Base-by-base conservation (phyloP, 2,797 vertebrate species). In the Ptychadena robeensis region DNA sequence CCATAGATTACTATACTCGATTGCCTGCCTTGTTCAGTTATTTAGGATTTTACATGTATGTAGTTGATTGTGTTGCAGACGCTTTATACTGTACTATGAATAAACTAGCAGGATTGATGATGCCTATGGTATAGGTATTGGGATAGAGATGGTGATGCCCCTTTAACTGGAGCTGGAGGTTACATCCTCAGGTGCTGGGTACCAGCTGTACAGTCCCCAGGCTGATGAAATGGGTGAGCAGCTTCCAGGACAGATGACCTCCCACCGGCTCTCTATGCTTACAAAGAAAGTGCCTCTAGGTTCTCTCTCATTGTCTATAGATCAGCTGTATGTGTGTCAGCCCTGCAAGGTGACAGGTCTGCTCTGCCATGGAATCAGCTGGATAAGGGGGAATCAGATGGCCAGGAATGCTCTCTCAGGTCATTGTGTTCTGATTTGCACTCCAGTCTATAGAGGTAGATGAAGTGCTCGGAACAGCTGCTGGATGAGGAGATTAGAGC, bases 281-380 rank as follows among this genome's bases (percentile, higher is more conserved):
- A 32, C 61, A 66, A 32, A 63, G 61, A 77, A 32, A 63, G 34
- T 61, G 72, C 80, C 80, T 82, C 15, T 31, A 74, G 70, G 38
- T 57, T 67, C 70, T 34, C 80, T 67, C 38, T 63, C 72, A 75
- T 75, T 75, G 69, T 40, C 65, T 74, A 74, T 74, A 73, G 70
- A 81, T 35, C 68, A 31, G 30, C 59, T 37, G 79, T 12, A 53
- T 34, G 61, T 64, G 35, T 57, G 11, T 25, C 74, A 32, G 74
- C n/a, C 1, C 11, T 53, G 61, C 9, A n/a, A 57, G 71, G 71
- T 37, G 79, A 37, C 61, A 67, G 27, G 53, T 28, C 27, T 44
- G 25, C n/a, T 65, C 32, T 3, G 30, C 53, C 53, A 67, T 44
- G 27, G 70, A 66, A 40, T 48, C 64, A 18, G 64, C 75, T 11